A percentile compares a stretch with the other conserved stretches of the same genome.
These are phyloP conservation scores for Patella pellucida DNA, from an alignment of 2,888 invertebrate species.

Conservation along the genomic window DNA sequence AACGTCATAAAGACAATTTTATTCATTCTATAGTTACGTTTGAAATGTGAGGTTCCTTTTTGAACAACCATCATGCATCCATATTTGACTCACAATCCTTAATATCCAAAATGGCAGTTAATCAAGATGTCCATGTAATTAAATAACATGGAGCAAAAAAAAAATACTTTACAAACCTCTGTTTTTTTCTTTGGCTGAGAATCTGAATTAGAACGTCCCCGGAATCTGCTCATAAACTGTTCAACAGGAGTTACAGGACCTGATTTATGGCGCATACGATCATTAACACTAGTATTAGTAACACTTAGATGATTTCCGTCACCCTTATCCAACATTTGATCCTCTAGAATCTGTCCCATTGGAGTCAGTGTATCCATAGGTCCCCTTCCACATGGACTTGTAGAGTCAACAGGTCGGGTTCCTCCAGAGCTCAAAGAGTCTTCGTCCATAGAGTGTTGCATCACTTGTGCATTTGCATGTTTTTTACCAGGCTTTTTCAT, in stretches of 20 bases:
- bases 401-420: constrained; percentile 11
- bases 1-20: too few species aligned
- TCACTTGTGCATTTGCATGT: constrained; percentile 35
- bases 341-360: constrained; percentile 64
- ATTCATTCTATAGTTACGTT: too few species aligned
- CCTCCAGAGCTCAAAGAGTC: neutral
- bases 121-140: neutral
- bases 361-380: constrained; percentile 49
- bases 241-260: constrained; percentile 51
- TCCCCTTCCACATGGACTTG: constrained; percentile 14
- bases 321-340: constrained; percentile 50
- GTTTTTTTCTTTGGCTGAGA: constrained; percentile 46
- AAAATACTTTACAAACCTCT: neutral
- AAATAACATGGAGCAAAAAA: constrained; percentile 16
- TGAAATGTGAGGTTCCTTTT: too few species aligned
- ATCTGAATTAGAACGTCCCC: constrained; percentile 62
- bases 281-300: constrained; percentile 19
- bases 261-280: constrained; percentile 52
- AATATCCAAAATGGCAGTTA: too few species aligned
- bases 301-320: neutral
- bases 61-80: too few species aligned
- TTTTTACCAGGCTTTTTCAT: constrained; percentile 61
- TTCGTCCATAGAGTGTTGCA: constrained; percentile 61
- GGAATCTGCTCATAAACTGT: constrained; percentile 58
- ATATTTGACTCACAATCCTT: too few species aligned